These are phyloP conservation scores for Aix galericulata DNA, from an alignment of 2,113 vertebrate genomes.

Conservation along the genomic window DNA sequence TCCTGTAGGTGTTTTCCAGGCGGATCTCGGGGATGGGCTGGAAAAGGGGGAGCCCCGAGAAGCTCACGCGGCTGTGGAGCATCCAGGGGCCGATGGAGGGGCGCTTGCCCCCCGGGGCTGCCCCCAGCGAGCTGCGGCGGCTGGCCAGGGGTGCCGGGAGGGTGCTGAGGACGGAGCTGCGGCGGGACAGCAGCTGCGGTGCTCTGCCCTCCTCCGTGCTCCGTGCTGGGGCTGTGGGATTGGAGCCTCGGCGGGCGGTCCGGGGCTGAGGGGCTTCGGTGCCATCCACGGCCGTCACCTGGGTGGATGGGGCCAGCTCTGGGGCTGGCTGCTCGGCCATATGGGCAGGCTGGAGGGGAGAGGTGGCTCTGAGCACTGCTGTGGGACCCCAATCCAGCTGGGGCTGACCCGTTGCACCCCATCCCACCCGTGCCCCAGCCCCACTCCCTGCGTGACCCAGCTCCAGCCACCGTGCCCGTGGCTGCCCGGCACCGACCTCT, in stretches of 20 bases:
- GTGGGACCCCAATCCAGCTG: not conserved
- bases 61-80: conserved; percentile 73
- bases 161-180: conserved; percentile 68
- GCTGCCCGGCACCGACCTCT: not conserved
- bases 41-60: conserved; percentile 75
- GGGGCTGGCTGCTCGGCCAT: not conserved
- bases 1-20: conserved; percentile 74
- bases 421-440: not conserved
- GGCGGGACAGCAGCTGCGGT: not conserved
- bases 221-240: conserved; percentile 18
- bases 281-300: not conserved
- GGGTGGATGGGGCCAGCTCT: conserved; percentile 21
- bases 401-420: not conserved
- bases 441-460: not conserved
- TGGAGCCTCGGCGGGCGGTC: conserved; percentile 34
- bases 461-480: rapidly evolving
- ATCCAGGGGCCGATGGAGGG: conserved; percentile 74
- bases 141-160: conserved; percentile 31
- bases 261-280: not conserved
- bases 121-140: conserved; percentile 70
- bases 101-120: conserved; percentile 45
- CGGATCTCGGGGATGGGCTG: conserved; percentile 48
- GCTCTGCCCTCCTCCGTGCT: conserved; percentile 40
- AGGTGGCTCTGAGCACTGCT: not conserved
- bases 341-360: not conserved